Percentiles rank a stretch among this genome's conserved stretches.
Evolutionary conservation across 2,888 invertebrate species (phyloP).

Genomic region (Ochropleura leucogaster): DNA sequence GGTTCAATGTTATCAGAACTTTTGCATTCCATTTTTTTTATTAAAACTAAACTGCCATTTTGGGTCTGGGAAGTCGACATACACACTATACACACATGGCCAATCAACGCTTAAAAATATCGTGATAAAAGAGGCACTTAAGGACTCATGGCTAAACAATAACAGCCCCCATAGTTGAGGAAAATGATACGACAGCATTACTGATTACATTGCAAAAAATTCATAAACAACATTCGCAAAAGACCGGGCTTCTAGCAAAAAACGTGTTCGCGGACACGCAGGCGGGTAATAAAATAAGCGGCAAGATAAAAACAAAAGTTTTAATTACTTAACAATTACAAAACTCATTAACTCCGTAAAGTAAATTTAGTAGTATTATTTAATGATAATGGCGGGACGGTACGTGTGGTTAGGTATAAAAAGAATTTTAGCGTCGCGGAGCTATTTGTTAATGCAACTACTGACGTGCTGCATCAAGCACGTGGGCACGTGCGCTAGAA

Average conservation of each 20-base stretch:
- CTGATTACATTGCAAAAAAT: neutral
- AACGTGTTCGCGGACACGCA: neutral
- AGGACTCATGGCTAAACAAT: neutral
- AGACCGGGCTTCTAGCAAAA: neutral
- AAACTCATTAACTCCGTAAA: constrained; percentile 18
- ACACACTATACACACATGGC: too few species aligned
- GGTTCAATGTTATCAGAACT: too few species aligned
- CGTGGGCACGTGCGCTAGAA: neutral
- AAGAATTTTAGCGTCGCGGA: neutral
- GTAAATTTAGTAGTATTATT: neutral
- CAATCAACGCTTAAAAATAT: too few species aligned
- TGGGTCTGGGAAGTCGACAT: too few species aligned
- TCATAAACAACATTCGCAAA: neutral
- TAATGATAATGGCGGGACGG: neutral
- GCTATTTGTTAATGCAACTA: neutral
- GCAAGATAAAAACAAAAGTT: constrained; percentile 11
- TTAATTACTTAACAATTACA: constrained; percentile 27
- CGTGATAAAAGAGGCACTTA: neutral
- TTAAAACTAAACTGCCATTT: too few species aligned
- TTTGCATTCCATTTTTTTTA: too few species aligned
- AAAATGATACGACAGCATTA: neutral
- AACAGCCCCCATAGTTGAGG: neutral
- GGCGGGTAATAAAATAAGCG: neutral
- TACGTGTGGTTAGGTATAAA: constrained; percentile 5
- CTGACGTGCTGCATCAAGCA: neutral